Evolutionary conservation across 2,797 vertebrate species (phyloP).

Genomic region (Synanceia verrucosa): DNA sequence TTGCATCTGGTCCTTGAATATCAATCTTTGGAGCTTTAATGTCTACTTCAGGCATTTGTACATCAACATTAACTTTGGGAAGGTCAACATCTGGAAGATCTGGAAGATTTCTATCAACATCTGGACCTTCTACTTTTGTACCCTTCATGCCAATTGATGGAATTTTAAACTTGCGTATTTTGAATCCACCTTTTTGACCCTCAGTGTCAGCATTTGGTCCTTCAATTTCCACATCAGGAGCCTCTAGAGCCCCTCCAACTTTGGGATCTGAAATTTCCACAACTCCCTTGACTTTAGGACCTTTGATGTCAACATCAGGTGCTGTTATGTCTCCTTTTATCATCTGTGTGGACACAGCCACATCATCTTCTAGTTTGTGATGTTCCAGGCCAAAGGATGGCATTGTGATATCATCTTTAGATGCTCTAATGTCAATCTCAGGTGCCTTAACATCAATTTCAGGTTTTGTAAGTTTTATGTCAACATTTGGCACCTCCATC

Average conservation of each 20-base stretch:
- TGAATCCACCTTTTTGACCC: too few species aligned
- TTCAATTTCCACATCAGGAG: too few species aligned
- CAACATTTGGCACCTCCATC: neutral
- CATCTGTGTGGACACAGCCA: conserved; percentile 41
- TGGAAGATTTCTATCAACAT: conserved; percentile 13
- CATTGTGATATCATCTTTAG: conserved; percentile 1
- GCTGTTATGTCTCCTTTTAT: conserved; percentile 43
- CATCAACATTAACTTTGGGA: neutral
- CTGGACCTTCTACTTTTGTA: conserved; percentile 31
- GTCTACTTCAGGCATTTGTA: neutral
- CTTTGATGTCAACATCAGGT: conserved; percentile 12
- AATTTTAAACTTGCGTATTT: too few species aligned
- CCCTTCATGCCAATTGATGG: too few species aligned
- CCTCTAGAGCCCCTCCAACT: too few species aligned
- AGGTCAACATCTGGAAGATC: neutral
- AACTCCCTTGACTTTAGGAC: neutral
- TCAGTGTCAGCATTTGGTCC: too few species aligned
- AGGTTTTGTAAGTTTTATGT: conserved; percentile 3
- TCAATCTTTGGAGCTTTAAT: neutral
- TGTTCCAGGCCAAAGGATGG: conserved; percentile 13
- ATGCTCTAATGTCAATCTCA: neutral
- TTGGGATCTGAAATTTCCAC: neutral
- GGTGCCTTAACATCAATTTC: conserved; percentile 13
- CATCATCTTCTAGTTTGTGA: conserved; percentile 2
- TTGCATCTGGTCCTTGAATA: neutral